Conservation (phyloP, 2,797 vertebrate species). For the Distichodus sexfasciatus region DNA sequence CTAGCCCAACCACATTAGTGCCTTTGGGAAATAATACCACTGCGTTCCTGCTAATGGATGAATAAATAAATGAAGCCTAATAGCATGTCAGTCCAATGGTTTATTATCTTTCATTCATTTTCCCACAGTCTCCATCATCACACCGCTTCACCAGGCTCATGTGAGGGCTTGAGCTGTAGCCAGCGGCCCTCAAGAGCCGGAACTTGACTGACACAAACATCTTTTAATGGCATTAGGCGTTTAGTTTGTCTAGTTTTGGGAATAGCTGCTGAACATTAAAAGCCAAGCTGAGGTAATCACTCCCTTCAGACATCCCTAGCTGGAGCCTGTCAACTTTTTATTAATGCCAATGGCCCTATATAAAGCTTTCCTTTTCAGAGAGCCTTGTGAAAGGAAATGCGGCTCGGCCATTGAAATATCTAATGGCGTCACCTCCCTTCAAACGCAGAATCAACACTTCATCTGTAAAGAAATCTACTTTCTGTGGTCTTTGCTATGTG, state of each 20-base stretch:
- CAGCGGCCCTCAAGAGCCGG: neutral
- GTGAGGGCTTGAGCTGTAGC: neutral
- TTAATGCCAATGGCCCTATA: neutral
- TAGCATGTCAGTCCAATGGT: no score
- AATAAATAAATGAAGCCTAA: no score
- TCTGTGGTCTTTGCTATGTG: neutral
- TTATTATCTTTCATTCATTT: no score
- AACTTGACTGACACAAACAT: neutral
- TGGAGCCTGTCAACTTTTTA: slow-evolving; percentile 8
- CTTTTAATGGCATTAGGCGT: neutral
- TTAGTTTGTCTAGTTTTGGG: neutral
- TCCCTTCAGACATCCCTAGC: neutral
- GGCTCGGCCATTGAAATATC: slow-evolving; percentile 3
- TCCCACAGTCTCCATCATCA: no score
- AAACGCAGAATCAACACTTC: neutral
- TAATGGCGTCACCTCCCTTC: neutral
- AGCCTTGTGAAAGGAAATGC: neutral
- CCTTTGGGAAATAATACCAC: no score
- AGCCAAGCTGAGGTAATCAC: neutral
- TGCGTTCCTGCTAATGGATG: no score
- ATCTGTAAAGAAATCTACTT: neutral
- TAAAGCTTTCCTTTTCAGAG: slow-evolving; percentile 4
- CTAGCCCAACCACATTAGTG: no score
- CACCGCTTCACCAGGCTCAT: no score
- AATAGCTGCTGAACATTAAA: slow-evolving; percentile 2